phyloP scores from a whole-genome alignment of 1,140 invertebrate species.

The Coptotermes formosanus region DNA sequence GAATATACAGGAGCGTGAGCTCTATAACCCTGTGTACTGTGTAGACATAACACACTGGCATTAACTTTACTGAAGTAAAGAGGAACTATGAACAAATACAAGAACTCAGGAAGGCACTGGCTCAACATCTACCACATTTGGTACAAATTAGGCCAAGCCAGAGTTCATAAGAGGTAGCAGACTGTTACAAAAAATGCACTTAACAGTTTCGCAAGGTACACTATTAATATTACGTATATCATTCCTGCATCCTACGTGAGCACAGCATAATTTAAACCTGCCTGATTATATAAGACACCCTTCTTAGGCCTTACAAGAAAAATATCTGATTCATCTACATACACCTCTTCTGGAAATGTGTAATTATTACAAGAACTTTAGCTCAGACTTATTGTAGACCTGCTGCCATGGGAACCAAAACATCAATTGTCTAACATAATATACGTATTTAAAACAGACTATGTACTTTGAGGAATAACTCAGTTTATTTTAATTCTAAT shows the following conservation, averaged over 20 bases:
- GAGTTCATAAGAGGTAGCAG: background rate
- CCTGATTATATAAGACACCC: background rate
- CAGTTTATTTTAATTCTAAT: background rate
- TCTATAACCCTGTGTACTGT: too few species aligned
- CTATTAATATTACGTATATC: too few species aligned
- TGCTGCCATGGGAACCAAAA: background rate
- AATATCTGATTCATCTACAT: background rate
- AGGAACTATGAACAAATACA: background rate
- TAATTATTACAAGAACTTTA: background rate
- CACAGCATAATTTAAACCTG: background rate
- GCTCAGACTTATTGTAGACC: background rate
- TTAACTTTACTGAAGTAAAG: background rate
- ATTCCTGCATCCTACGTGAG: too few species aligned
- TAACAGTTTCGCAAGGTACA: background rate
- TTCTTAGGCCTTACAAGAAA: background rate
- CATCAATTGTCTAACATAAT: background rate
- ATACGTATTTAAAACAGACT: background rate
- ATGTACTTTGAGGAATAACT: background rate
- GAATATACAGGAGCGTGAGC: too few species aligned
- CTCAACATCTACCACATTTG: too few species aligned
- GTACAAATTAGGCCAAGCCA: background rate
- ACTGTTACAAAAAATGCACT: background rate
- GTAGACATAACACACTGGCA: background rate
- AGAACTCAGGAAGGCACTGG: background rate
- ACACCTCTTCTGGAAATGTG: background rate